phyloP scores from a whole-genome alignment of 2,113 vertebrate genomes.

The Corydoras maculifer region DNA sequence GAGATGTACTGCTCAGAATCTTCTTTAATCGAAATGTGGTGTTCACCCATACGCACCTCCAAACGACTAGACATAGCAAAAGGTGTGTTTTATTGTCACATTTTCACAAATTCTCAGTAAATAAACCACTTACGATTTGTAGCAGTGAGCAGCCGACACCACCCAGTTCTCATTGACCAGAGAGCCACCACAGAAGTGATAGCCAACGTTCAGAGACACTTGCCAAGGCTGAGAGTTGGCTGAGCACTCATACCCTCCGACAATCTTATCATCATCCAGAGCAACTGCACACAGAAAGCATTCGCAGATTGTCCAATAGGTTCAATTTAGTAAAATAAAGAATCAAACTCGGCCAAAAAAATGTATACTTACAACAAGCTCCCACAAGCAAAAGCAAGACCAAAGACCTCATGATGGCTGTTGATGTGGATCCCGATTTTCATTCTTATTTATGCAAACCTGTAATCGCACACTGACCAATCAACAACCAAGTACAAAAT shows the following conservation, averaged over 20 bases:
- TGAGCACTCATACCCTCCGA: conserved; percentile 55
- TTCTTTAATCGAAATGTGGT: conserved; percentile 31
- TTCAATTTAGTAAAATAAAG: not conserved
- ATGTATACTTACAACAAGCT: conserved; percentile 55
- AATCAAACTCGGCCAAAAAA: not conserved
- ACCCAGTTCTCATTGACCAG: conserved; percentile 41
- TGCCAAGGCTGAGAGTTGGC: conserved; percentile 55
- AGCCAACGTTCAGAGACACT: conserved; percentile 58
- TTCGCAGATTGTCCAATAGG: not conserved
- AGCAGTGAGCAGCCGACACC: conserved; percentile 1
- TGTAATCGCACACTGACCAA: not conserved
- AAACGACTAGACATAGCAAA: not conserved
- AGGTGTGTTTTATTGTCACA: not conserved
- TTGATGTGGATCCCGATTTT: conserved; percentile 6
- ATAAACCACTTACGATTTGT: not conserved
- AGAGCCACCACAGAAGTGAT: conserved; percentile 53
- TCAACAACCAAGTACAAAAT: not conserved
- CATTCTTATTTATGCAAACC: conserved; percentile 12
- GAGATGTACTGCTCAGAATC: conserved; percentile 54
- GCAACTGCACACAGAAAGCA: not conserved
- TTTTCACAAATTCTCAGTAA: not conserved
- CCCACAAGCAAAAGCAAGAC: conserved; percentile 64
- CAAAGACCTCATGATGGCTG: conserved; percentile 61
- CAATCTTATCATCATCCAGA: conserved; percentile 59
- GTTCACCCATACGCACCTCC: not conserved